These are phyloP conservation scores for Nebria brevicollis DNA, from an alignment of 2,888 invertebrate species.

Conservation along the genomic window DNA sequence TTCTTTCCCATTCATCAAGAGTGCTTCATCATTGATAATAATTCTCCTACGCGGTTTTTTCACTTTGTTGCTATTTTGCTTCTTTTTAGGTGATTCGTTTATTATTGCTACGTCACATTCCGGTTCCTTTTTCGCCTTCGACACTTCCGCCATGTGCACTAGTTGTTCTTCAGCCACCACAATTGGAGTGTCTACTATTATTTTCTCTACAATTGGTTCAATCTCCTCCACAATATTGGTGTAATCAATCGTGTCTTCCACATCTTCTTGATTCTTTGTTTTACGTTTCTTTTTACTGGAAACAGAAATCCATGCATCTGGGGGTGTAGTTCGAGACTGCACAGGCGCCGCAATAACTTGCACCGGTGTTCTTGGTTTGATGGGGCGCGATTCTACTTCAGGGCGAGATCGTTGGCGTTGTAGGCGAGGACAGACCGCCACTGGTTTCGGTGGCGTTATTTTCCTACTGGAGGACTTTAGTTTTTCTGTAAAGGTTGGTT, in stretches of 20 bases:
- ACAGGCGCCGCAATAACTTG: slow-evolving; percentile 13
- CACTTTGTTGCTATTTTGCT: slow-evolving; percentile 6
- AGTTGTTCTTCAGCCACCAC: slow-evolving; percentile 29
- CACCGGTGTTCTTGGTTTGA: slow-evolving; percentile 10
- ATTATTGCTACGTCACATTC: neutral
- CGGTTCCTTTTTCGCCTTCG: slow-evolving; percentile 9
- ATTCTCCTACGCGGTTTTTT: slow-evolving; percentile 50
- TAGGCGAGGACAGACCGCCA: neutral
- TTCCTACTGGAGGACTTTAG: neutral
- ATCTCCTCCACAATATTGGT: slow-evolving; percentile 7
- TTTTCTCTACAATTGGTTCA: slow-evolving; percentile 27
- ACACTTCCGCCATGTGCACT: slow-evolving; percentile 48
- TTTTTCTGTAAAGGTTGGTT: slow-evolving; percentile 6
- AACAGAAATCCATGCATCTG: slow-evolving; percentile 61
- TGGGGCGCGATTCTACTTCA: neutral
- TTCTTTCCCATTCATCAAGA: neutral
- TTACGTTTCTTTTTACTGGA: slow-evolving; percentile 60
- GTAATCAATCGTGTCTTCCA: slow-evolving; percentile 43
- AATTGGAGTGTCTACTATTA: slow-evolving; percentile 9
- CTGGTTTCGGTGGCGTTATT: neutral
- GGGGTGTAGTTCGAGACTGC: slow-evolving; percentile 13
- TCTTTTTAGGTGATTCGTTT: slow-evolving; percentile 18
- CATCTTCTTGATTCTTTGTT: slow-evolving; percentile 52
- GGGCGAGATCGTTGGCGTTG: neutral
- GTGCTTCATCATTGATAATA: slow-evolving; percentile 56